Evolutionary conservation across 2,113 vertebrate species (phyloP).

Genomic region (Bettongia penicillata): DNA sequence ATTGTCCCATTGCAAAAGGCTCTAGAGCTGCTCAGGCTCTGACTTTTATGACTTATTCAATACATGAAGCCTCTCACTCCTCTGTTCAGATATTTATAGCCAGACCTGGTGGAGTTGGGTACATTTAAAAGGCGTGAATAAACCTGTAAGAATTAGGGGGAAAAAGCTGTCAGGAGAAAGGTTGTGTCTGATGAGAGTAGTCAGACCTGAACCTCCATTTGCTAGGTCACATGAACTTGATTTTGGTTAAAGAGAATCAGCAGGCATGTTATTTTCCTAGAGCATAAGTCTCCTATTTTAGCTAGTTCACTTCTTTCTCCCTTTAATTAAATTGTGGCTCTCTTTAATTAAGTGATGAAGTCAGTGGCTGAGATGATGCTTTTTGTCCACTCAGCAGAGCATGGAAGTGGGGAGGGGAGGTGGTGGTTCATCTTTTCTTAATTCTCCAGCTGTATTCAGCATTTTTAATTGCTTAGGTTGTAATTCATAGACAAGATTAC

Average conservation of each 20-base stretch:
- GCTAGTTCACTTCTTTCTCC: neutral
- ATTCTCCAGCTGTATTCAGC: conserved; percentile 40
- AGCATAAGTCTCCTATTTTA: conserved; percentile 15
- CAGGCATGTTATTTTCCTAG: conserved; percentile 47
- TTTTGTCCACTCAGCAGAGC: conserved; percentile 72
- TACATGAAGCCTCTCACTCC: conserved; percentile 34
- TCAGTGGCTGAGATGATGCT: conserved; percentile 26
- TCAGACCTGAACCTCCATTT: neutral
- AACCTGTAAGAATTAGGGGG: conserved; percentile 28
- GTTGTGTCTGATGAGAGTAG: neutral
- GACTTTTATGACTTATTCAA: conserved; percentile 51
- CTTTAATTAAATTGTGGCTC: conserved; percentile 66
- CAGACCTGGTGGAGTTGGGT: conserved; percentile 40
- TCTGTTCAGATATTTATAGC: conserved; percentile 62
- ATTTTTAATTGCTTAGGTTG: conserved; percentile 40
- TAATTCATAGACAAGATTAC: conserved; percentile 35
- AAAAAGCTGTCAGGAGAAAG: conserved; percentile 56
- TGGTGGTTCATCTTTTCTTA: conserved; percentile 32
- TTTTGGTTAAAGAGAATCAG: conserved; percentile 59
- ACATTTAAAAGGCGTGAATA: conserved; percentile 59
- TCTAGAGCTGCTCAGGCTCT: neutral
- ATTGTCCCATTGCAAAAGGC: neutral
- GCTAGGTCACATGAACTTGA: conserved; percentile 15
- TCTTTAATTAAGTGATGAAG: conserved; percentile 69
- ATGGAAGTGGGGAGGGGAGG: neutral